Percentiles rank a stretch among this genome's conserved stretches.
Evolutionary conservation across 1,140 invertebrate genomes (phyloP).

Genomic region (Drosophila baimaii): DNA sequence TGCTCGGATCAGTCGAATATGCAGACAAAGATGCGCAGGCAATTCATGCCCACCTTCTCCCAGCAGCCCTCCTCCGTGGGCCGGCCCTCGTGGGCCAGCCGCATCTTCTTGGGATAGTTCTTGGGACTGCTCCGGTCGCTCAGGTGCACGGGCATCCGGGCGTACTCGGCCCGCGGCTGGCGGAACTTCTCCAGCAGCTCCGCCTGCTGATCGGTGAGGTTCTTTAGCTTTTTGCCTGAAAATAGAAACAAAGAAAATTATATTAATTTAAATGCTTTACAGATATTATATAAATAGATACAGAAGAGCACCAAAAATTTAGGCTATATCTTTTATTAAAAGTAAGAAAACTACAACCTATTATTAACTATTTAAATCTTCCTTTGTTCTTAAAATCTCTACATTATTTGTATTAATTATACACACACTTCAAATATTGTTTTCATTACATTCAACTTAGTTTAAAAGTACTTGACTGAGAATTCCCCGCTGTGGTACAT

Average conservation of each 20-base stretch:
- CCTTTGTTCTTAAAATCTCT: too few species aligned
- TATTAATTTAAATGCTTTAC: background rate
- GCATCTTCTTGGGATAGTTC: slow-evolving; percentile 84
- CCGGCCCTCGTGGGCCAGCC: slow-evolving; percentile 63
- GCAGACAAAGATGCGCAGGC: slow-evolving; percentile 80
- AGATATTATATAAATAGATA: too few species aligned
- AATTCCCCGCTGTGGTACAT: too few species aligned
- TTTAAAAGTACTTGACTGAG: background rate
- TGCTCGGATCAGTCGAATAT: slow-evolving; percentile 80
- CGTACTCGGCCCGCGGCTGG: slow-evolving; percentile 75
- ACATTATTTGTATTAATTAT: too few species aligned
- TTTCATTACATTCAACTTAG: background rate
- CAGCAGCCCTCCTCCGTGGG: slow-evolving; percentile 76
- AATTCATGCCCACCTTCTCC: slow-evolving; percentile 78
- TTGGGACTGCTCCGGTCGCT: slow-evolving; percentile 81
- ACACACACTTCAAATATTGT: background rate
- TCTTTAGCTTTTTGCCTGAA: slow-evolving; percentile 78
- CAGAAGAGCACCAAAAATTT: too few species aligned
- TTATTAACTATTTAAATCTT: too few species aligned
- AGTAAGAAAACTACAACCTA: too few species aligned
- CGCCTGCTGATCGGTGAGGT: slow-evolving; percentile 79
- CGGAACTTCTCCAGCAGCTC: slow-evolving; percentile 80
- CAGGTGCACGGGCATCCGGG: slow-evolving; percentile 82
- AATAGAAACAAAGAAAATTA: background rate
- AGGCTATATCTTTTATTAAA: too few species aligned